Conservation (phyloP, 2,797 vertebrate species). For the Periparus ater region DNA sequence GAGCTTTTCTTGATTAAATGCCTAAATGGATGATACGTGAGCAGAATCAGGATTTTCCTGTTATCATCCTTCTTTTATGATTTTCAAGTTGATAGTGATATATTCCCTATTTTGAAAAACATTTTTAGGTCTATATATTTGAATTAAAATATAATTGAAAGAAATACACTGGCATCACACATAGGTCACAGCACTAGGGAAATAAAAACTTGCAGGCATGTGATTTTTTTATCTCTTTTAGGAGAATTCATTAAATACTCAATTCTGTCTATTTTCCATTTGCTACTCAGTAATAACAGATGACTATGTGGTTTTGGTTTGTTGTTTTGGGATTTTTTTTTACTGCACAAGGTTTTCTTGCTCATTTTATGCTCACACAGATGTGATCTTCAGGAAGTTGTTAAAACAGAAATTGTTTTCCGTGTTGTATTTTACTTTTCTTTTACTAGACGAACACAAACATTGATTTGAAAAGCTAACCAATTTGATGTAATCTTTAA, state of each 20-base stretch:
- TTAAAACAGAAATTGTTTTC: neutral
- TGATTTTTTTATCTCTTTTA: neutral
- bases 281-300: neutral
- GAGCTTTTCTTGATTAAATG: neutral
- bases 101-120: neutral
- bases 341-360: neutral
- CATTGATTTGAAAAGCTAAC: neutral
- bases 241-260: neutral
- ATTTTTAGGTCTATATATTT: neutral
- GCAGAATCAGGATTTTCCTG: neutral
- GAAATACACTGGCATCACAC: neutral
- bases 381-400: neutral
- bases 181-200: neutral
- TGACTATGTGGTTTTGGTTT: neutral
- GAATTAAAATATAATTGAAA: conserved; percentile 10
- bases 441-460: neutral
- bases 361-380: neutral
- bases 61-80: neutral
- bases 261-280: neutral
- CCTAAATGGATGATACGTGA: neutral
- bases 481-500: neutral
- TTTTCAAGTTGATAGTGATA: neutral
- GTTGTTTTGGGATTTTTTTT: neutral
- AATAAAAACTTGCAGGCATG: neutral
- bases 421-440: neutral